These are phyloP conservation scores for Cariama cristata DNA, from an alignment of 2,113 vertebrate species.

Conservation along the genomic window DNA sequence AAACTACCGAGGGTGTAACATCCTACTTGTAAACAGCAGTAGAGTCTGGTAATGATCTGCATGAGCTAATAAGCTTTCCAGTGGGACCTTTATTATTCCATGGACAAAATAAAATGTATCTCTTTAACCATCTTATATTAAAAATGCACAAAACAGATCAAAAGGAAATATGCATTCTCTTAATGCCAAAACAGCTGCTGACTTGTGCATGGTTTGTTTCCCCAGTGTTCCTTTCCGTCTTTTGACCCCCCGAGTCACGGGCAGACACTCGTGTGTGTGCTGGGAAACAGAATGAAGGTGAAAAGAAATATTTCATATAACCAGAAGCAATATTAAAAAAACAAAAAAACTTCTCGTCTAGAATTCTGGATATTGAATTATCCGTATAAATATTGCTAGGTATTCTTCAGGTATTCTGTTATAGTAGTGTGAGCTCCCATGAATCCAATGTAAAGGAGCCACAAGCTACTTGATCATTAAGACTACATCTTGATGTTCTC, in stretches of 20 bases:
- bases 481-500: not conserved
- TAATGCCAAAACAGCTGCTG: not conserved
- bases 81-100: not conserved
- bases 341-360: not conserved
- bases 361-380: not conserved
- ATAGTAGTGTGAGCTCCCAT: not conserved
- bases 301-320: not conserved
- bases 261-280: not conserved
- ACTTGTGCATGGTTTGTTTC: not conserved
- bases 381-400: not conserved
- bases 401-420: not conserved
- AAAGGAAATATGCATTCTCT: not conserved
- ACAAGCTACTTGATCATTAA: not conserved
- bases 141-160: not conserved
- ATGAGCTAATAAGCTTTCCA: not conserved
- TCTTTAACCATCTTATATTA: not conserved
- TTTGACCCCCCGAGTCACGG: accelerated
- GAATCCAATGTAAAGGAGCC: not conserved
- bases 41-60: not conserved
- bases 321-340: not conserved
- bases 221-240: not conserved
- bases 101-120: not conserved
- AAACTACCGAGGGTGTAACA: not conserved
- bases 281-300: not conserved
- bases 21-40: not conserved